Evolutionary conservation across 2,888 invertebrate genomes (phyloP).

Genomic region (Drosophila lutescens): DNA sequence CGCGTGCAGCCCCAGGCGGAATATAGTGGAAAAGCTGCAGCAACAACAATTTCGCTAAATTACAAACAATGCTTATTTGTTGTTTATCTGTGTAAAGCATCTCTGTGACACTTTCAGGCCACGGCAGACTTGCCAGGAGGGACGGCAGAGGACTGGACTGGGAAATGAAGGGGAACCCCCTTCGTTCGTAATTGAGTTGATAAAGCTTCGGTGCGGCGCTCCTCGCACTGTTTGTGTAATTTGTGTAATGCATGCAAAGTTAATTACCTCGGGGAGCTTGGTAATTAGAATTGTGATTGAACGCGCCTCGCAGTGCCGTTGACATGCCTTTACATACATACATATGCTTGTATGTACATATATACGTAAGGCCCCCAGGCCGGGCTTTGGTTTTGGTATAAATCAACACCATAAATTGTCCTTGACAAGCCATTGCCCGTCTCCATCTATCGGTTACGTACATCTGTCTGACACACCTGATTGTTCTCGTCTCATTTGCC

Average conservation of each 20-base stretch:
- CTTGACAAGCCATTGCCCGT: conserved; percentile 31
- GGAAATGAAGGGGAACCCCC: conserved; percentile 17
- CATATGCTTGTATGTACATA: not conserved
- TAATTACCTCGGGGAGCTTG: conserved; percentile 76
- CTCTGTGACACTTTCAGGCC: conserved; percentile 51
- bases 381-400: conserved; percentile 29
- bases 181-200: conserved; percentile 73
- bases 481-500: conserved; percentile 20
- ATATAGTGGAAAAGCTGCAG: conserved; percentile 17
- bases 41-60: conserved; percentile 66
- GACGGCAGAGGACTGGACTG: not conserved
- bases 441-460: conserved; percentile 13
- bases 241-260: conserved; percentile 79
- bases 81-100: conserved; percentile 76
- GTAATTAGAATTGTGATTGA: conserved; percentile 80
- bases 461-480: conserved; percentile 23
- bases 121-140: conserved; percentile 11
- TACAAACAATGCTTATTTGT: conserved; percentile 80
- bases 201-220: conserved; percentile 58
- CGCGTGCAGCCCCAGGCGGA: conserved; percentile 28
- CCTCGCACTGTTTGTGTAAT: conserved; percentile 68
- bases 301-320: conserved; percentile 53
- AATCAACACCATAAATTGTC: conserved; percentile 53
- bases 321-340: conserved; percentile 26
- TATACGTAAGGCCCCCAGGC: not conserved